phyloP scores from a whole-genome alignment of 1,140 invertebrate species.

The Brachionus paranguensis region DNA sequence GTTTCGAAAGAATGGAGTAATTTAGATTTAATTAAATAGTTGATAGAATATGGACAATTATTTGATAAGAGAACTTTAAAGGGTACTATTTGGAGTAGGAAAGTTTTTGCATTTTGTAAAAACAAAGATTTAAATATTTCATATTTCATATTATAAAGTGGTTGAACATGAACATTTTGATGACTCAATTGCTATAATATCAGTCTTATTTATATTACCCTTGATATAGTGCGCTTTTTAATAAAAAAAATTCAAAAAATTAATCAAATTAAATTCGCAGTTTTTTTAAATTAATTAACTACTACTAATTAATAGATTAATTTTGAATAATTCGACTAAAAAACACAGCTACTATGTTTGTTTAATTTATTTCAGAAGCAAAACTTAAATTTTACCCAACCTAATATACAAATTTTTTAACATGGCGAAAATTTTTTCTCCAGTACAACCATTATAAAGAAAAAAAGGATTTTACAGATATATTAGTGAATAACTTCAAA shows the following conservation, averaged over 20 bases:
- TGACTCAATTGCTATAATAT: background rate
- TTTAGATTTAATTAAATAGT: background rate
- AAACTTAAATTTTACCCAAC: no score
- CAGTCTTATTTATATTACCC: background rate
- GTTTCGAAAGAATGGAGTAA: background rate
- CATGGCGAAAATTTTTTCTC: no score
- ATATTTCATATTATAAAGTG: no score
- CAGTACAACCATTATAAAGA: no score
- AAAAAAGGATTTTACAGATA: no score
- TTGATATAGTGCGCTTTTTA: background rate
- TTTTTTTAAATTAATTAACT: background rate
- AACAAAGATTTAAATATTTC: no score
- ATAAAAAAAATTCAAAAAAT: background rate
- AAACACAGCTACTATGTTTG: background rate
- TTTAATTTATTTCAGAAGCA: background rate
- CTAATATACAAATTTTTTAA: no score
- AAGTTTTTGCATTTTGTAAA: no score
- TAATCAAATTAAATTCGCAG: background rate
- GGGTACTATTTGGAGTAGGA: background rate
- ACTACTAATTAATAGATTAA: background rate
- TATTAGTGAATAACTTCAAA: no score
- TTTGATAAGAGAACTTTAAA: background rate
- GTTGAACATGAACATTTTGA: no score
- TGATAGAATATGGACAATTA: background rate
- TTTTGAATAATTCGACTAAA: background rate